Conservation (phyloP, 2,113 vertebrate species). For the Callaeas wilsoni region DNA sequence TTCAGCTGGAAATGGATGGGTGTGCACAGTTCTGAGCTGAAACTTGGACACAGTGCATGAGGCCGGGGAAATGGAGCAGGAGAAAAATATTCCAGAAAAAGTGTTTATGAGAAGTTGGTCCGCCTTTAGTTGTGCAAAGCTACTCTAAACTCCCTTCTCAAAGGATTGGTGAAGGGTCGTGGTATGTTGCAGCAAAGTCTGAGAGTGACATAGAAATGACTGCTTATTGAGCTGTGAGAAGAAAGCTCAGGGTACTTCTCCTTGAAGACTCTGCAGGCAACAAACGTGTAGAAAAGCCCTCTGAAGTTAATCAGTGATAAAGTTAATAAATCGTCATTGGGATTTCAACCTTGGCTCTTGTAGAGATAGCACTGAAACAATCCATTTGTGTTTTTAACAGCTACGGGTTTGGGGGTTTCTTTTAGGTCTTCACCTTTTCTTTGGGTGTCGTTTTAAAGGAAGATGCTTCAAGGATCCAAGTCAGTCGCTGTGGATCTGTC, state of each 20-base stretch:
- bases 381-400: not conserved
- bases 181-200: not conserved
- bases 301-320: not conserved
- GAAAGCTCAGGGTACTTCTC: not conserved
- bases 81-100: not conserved
- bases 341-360: not conserved
- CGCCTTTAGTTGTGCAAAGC: not conserved
- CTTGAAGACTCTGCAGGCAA: not conserved
- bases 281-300: not conserved
- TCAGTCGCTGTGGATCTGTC: not conserved
- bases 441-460: not conserved
- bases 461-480: not conserved
- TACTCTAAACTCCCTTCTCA: not conserved
- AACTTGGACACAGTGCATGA: not conserved
- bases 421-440: not conserved
- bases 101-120: not conserved
- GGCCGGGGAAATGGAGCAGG: not conserved
- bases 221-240: not conserved
- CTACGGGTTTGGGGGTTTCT: not conserved
- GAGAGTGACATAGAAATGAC: not conserved
- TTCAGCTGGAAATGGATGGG: constrained; percentile 5
- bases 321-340: not conserved
- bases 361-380: not conserved
- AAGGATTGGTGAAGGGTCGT: not conserved
- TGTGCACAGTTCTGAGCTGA: not conserved